phyloP scores from a whole-genome alignment of 2,888 invertebrate genomes.

The Ornithoptera alexandrae region DNA sequence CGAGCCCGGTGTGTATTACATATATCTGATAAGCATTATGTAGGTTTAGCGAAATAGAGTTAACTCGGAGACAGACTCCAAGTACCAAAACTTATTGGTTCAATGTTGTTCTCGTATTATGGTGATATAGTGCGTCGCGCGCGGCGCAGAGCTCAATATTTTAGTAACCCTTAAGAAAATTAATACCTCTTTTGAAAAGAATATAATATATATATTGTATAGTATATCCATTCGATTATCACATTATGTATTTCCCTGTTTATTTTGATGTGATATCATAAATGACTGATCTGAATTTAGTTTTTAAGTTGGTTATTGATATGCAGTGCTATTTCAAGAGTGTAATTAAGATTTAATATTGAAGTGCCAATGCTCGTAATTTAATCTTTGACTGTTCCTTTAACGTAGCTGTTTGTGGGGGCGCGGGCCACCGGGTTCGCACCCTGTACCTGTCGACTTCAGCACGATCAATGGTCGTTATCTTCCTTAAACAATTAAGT shows the following conservation, averaged over 20 bases:
- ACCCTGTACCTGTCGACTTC: slow-evolving; percentile 50
- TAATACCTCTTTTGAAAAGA: slow-evolving; percentile 81
- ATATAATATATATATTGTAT: slow-evolving; percentile 70
- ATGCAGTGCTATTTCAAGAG: slow-evolving; percentile 79
- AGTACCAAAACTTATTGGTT: slow-evolving; percentile 79
- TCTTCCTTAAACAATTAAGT: slow-evolving; percentile 56
- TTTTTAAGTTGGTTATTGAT: slow-evolving; percentile 81
- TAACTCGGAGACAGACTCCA: slow-evolving; percentile 73
- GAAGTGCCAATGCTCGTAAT: slow-evolving; percentile 82
- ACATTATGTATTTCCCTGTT: slow-evolving; percentile 78
- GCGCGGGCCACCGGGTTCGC: slow-evolving; percentile 35
- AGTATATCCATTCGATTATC: slow-evolving; percentile 77
- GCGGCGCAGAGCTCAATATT: slow-evolving; percentile 80
- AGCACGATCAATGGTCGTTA: slow-evolving; percentile 65
- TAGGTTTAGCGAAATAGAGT: slow-evolving; percentile 79
- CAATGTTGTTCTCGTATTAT: slow-evolving; percentile 77
- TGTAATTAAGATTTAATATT: slow-evolving; percentile 79
- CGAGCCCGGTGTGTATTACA: slow-evolving; percentile 58
- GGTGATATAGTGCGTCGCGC: slow-evolving; percentile 76
- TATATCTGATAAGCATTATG: slow-evolving; percentile 80
- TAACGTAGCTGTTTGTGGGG: slow-evolving; percentile 57
- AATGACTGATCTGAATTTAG: slow-evolving; percentile 82
- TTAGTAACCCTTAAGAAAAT: slow-evolving; percentile 80
- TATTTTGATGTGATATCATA: slow-evolving; percentile 83
- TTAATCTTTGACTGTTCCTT: slow-evolving; percentile 79